Conservation (phyloP, 2,888 invertebrate species). For the Rhogogaster chlorosoma region DNA sequence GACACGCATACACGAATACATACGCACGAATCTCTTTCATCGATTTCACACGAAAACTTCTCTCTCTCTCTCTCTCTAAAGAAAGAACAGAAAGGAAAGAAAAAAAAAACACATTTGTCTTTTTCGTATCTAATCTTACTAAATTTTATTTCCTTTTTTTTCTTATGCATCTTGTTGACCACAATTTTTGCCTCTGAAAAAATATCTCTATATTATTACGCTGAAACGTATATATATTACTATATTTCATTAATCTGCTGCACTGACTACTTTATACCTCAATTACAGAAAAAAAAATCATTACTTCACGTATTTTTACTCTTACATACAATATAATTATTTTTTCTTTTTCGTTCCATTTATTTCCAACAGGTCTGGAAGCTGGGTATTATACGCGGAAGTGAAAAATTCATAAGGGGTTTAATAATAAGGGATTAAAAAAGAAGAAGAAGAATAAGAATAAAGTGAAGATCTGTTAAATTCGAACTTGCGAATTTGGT, state of each 20-base stretch:
- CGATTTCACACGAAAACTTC: background rate
- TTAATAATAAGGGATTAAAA: background rate
- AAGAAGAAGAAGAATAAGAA: background rate
- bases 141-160: background rate
- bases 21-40: slow-evolving; percentile 27
- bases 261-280: slow-evolving; percentile 34
- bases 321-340: slow-evolving; percentile 14
- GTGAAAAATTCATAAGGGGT: background rate
- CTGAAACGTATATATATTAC: background rate
- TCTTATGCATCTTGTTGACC: background rate
- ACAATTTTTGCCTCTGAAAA: background rate
- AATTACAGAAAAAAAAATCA: background rate
- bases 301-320: background rate
- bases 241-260: slow-evolving; percentile 7
- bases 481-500: background rate
- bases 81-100: background rate
- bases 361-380: slow-evolving; percentile 44
- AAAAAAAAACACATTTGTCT: background rate
- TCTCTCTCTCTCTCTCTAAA: too few species aligned
- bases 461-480: slow-evolving; percentile 18
- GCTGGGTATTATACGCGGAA: background rate
- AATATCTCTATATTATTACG: background rate
- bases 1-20: slow-evolving; percentile 16
- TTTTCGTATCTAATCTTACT: background rate
- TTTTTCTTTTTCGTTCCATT: background rate